Conservation (phyloP, 2,113 vertebrate genomes). For the Gymnogyps californianus region DNA sequence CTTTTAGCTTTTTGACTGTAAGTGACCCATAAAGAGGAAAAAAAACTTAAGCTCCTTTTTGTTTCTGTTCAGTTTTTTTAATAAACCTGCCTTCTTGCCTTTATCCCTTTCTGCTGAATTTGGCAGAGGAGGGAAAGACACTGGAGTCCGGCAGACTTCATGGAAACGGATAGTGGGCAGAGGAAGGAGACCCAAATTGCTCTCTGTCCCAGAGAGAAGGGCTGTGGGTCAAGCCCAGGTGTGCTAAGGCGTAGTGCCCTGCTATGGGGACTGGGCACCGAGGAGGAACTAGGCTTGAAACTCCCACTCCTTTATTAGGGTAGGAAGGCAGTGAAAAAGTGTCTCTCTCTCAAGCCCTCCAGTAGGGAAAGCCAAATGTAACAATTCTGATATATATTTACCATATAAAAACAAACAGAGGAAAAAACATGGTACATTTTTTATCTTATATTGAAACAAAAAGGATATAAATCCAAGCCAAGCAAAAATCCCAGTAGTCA, state of each 20-base stretch:
- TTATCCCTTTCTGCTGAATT: background rate
- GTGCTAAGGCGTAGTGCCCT: too few species aligned
- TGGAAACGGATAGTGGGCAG: background rate
- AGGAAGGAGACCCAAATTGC: background rate
- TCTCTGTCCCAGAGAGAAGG: background rate
- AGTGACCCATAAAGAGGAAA: background rate
- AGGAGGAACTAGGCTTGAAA: background rate
- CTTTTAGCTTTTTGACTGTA: background rate
- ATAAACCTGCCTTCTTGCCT: background rate
- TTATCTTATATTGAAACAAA: background rate
- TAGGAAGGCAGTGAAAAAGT: background rate
- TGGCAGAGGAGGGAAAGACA: background rate
- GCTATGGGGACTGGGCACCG: accelerated
- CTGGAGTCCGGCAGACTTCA: background rate
- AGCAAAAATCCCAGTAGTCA: background rate
- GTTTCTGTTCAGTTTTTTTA: background rate
- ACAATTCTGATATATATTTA: background rate
- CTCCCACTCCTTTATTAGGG: background rate
- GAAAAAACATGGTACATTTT: background rate
- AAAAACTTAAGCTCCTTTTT: background rate
- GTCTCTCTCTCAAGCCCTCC: background rate
- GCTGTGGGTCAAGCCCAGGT: background rate
- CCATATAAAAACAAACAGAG: background rate
- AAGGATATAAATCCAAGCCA: background rate
- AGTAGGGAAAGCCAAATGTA: background rate